phyloP scores from a whole-genome alignment of 2,888 invertebrate species.

The Chrysina gloriosa region DNA sequence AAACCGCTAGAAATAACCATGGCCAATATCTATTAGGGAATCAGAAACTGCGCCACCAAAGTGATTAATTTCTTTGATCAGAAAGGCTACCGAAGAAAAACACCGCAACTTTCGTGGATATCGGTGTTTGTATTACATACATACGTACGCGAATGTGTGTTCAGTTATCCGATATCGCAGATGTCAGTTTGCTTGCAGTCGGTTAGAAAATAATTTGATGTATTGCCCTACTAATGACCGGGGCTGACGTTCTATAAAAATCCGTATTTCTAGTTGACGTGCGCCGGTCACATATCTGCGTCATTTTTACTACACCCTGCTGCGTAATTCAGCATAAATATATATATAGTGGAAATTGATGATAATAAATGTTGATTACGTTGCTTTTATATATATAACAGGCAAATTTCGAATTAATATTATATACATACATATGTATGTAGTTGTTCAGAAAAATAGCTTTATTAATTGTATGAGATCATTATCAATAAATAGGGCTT shows the following conservation, averaged over 20 bases:
- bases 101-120: not conserved
- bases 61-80: not conserved
- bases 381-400: too few species aligned
- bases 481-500: too few species aligned
- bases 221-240: conserved; percentile 16
- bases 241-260: conserved; percentile 1
- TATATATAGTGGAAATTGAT: too few species aligned
- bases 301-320: not conserved
- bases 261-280: not conserved
- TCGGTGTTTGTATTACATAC: not conserved
- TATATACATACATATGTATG: too few species aligned
- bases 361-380: too few species aligned
- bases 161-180: conserved; percentile 10
- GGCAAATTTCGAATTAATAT: too few species aligned
- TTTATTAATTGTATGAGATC: too few species aligned
- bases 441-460: too few species aligned
- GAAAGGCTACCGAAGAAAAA: not conserved
- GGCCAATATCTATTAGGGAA: not conserved
- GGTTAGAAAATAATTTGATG: conserved; percentile 12
- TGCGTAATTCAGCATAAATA: too few species aligned
- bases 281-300: not conserved
- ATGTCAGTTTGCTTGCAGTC: not conserved
- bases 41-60: not conserved
- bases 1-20: too few species aligned
- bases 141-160: not conserved